Base-by-base conservation (phyloP, 2,113 vertebrate species). In the Taurulus bubalis region DNA sequence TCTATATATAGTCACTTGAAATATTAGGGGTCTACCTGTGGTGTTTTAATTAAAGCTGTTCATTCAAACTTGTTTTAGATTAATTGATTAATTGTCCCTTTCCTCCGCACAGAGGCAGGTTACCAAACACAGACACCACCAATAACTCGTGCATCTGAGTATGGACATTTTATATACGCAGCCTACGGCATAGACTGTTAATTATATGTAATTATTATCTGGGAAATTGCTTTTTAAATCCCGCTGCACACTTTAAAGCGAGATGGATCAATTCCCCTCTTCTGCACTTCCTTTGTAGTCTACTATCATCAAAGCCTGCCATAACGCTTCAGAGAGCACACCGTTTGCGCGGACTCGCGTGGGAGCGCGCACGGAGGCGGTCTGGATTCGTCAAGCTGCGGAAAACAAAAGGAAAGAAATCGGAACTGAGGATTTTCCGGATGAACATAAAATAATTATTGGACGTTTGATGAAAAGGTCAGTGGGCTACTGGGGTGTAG, bases 291-390 rank as follows among this genome's bases (percentile, higher is more conserved):
- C 90, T 91, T 86, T 90, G 90, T 88, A 85, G 66, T 81, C 85
- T 60, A 12, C 74, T 63, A 36, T 67, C 83, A 90, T 78, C 85
- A 89, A 71, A 87, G 87, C 64, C 78, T 89, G 45, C 45, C 56
- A 51, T 63, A 55, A 79, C 49, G 77, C 76, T 69, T 45, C 64
- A 77, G 0, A 77, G 34, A 68, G 53, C 77, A 71, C 84, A 58
- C 77, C 10, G 40, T 51, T 40, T 45, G 81, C 88, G 87, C 77
- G 86, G 75, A 72, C 87, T 73, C 80, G 89, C 69, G 71, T 75
- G 72, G 51, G 89, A 66, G 85, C 92, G 91, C 85, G 90, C 91
- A 72, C 59, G 82, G 86, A 85, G 84, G 90, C 86, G 87, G 85
- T 59, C 85, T 82, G 18, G 77, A 65, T 76, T 45, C 15, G 87